Conservation (phyloP, 1,140 invertebrate species). For the Hycleus phaleratus region DNA sequence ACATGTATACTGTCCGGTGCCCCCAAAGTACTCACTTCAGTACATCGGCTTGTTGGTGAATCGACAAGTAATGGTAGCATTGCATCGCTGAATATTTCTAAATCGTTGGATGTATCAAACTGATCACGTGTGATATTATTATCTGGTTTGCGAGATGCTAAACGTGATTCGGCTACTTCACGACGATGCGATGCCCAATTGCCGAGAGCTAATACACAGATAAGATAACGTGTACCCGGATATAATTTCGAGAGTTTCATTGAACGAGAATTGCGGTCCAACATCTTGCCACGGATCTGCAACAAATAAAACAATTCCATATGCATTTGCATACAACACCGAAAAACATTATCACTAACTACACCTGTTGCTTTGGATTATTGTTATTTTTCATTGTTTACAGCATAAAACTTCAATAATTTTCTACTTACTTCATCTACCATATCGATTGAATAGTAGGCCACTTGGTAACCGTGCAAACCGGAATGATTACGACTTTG, state of each 20-base stretch:
- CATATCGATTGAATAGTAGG: constrained; percentile 68
- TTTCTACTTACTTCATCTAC: constrained; percentile 44
- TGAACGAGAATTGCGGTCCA: constrained; percentile 60
- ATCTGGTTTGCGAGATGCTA: constrained; percentile 43
- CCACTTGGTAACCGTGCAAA: constrained; percentile 76
- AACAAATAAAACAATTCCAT: constrained; percentile 20
- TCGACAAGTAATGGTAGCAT: constrained; percentile 60
- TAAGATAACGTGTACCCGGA: constrained; percentile 70
- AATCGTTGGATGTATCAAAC: constrained; percentile 41
- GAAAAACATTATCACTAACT: too few relatives aligned
- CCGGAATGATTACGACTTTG: constrained; percentile 80
- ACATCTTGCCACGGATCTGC: constrained; percentile 61
- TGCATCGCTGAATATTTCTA: constrained; percentile 42
- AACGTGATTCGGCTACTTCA: constrained; percentile 43
- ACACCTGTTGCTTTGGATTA: too few relatives aligned
- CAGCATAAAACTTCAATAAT: too few relatives aligned
- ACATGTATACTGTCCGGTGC: constrained; percentile 56
- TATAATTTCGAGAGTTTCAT: constrained; percentile 63
- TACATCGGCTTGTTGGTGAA: constrained; percentile 65
- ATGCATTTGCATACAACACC: too few relatives aligned
- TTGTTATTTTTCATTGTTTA: neutral
- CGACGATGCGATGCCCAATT: constrained; percentile 49
- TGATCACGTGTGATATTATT: constrained; percentile 15
- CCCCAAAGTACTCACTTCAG: constrained; percentile 67
- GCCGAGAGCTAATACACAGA: constrained; percentile 76